These are phyloP conservation scores for Nasua narica DNA, from an alignment of 2,797 vertebrate genomes.

Conservation along the genomic window DNA sequence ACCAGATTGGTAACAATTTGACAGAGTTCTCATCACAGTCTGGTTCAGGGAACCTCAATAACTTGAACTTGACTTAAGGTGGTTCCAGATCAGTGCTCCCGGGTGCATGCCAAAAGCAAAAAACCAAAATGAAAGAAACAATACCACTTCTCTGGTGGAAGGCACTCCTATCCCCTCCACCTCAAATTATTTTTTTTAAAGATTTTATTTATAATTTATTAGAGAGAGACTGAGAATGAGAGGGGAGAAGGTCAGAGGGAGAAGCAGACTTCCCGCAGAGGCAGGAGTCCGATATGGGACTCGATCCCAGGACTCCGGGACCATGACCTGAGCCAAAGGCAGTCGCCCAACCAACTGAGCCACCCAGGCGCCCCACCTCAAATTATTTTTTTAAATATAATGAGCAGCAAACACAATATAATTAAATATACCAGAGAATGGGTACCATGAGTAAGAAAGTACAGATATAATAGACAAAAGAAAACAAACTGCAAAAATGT, in stretches of 20 bases:
- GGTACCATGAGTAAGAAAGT: neutral
- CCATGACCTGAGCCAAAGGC: too few species aligned
- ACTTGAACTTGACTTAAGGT: neutral
- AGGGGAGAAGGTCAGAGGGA: too few species aligned
- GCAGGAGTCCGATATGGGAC: too few species aligned
- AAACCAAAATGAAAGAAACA: neutral
- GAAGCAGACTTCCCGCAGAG: too few species aligned
- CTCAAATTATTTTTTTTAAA: neutral
- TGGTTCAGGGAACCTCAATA: neutral
- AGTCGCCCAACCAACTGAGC: too few species aligned
- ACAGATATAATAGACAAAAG: neutral
- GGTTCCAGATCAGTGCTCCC: neutral
- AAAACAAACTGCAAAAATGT: neutral
- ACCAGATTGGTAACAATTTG: neutral
- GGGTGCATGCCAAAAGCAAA: neutral
- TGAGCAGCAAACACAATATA: neutral
- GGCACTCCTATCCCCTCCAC: neutral
- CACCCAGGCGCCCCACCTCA: too few species aligned
- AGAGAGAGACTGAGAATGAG: too few species aligned
- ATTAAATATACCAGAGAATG: neutral
- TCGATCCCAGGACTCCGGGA: too few species aligned
- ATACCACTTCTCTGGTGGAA: neutral
- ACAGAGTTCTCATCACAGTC: neutral
- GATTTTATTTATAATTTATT: too few species aligned
- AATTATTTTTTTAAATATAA: neutral